A percentile compares a stretch with the other conserved stretches of the same genome.
Evolutionary conservation across 2,797 vertebrate genomes (phyloP).

Genomic region (Aselliscus stoliczkanus): DNA sequence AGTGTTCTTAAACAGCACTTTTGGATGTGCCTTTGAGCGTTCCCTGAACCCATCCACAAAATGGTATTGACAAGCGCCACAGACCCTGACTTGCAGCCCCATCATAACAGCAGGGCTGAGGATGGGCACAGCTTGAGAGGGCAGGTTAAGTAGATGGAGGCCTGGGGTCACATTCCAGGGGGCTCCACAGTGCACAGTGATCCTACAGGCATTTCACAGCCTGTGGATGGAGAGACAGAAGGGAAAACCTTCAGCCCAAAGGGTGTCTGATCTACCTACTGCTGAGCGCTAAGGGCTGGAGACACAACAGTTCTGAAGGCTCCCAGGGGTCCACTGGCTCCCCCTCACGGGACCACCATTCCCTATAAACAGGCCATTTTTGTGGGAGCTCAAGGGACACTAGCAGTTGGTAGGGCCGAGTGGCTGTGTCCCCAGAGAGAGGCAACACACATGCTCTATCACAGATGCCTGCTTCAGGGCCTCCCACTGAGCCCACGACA

Average conservation of each 20-base stretch:
- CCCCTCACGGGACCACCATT: background rate
- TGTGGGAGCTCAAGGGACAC: background rate
- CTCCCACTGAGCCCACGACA: background rate
- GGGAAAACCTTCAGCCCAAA: background rate
- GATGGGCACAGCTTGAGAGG: background rate
- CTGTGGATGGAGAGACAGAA: background rate
- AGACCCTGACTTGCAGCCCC: background rate
- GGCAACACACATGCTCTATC: background rate
- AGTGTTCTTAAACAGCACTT: background rate
- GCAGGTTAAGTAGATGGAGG: rapidly evolving
- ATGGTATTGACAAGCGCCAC: background rate
- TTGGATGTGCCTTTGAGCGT: background rate
- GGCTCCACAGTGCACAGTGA: background rate
- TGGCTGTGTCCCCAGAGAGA: background rate
- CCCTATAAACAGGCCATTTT: background rate
- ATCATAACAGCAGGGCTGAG: background rate
- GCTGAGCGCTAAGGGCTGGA: background rate
- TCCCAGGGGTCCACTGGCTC: background rate
- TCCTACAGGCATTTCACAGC: background rate
- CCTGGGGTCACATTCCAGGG: background rate
- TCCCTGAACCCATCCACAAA: background rate
- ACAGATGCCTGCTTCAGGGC: background rate
- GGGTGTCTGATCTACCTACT: too few species aligned
- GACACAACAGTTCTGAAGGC: background rate
- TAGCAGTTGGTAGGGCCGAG: background rate